Evolutionary conservation across 2,113 vertebrate genomes (phyloP).

Genomic region (Rhynchopsitta pachyrhyncha): DNA sequence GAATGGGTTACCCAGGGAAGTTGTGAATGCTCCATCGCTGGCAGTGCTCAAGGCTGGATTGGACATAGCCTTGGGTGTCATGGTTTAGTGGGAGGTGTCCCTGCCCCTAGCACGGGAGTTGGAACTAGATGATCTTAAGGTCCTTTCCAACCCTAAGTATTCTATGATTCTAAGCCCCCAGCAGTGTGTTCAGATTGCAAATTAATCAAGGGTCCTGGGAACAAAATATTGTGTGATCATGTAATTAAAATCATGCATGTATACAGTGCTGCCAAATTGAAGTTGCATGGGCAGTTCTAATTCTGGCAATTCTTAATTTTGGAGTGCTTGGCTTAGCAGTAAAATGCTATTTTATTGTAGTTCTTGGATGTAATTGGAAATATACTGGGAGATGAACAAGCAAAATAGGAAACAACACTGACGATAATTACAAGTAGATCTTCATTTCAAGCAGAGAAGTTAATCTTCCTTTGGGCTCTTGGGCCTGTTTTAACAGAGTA

Average conservation of each 20-base stretch:
- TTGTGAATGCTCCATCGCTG: too few relatives aligned
- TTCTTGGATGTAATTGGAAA: conserved; percentile 61
- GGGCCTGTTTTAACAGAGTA: conserved; percentile 35
- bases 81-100: too few relatives aligned
- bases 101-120: too few relatives aligned
- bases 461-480: conserved; percentile 55
- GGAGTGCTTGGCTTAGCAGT: conserved; percentile 16
- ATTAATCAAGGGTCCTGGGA: conserved; percentile 9
- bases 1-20: too few relatives aligned
- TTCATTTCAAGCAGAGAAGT: conserved; percentile 52
- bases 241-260: not conserved
- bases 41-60: too few relatives aligned
- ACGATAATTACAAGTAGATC: conserved; percentile 61
- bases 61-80: too few relatives aligned
- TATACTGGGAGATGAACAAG: conserved; percentile 49
- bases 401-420: conserved; percentile 36
- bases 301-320: conserved; percentile 34
- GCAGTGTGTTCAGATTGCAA: not conserved
- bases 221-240: conserved; percentile 7
- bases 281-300: conserved; percentile 29
- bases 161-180: not conserved
- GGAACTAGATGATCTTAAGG: too few relatives aligned
- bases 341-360: conserved; percentile 46
- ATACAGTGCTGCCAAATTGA: not conserved
- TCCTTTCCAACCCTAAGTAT: too few relatives aligned